Conservation (phyloP, 2,113 vertebrate species). For the Natator depressus region DNA sequence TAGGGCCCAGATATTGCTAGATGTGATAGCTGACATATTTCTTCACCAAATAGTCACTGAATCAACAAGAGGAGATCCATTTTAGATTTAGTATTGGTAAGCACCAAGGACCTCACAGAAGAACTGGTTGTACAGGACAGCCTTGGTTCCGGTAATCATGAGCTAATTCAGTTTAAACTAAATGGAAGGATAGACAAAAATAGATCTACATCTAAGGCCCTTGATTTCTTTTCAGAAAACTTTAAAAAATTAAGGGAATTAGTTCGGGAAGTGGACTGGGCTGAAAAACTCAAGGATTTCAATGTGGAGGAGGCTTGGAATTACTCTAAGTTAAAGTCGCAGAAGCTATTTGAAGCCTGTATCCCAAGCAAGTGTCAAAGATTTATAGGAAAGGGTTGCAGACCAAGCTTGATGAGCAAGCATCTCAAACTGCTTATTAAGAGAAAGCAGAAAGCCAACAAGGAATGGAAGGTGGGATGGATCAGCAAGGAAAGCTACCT, state of each 20-base stretch:
- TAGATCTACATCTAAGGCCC: not conserved
- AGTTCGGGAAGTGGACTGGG: not conserved
- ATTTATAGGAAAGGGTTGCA: not conserved
- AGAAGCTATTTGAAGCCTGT: not conserved
- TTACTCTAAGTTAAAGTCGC: not conserved
- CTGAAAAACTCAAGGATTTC: not conserved
- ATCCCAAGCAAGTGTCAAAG: not conserved
- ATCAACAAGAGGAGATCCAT: not conserved
- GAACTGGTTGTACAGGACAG: not conserved
- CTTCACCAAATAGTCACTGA: not conserved
- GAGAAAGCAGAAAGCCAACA: too few relatives aligned
- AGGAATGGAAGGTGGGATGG: too few relatives aligned
- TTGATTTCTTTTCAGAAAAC: not conserved
- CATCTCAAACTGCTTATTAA: too few relatives aligned
- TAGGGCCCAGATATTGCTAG: not conserved
- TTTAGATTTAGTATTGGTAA: not conserved
- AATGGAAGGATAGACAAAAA: not conserved
- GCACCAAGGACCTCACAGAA: not conserved
- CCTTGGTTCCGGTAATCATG: too few relatives aligned
- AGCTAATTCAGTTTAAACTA: not conserved
- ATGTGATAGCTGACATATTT: not conserved
- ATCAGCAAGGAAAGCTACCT: too few relatives aligned
- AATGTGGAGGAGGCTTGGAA: not conserved
- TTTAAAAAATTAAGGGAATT: not conserved
- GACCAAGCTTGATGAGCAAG: too few relatives aligned